phyloP scores from a whole-genome alignment of 2,113 vertebrate genomes.

The Taxidea taxus region DNA sequence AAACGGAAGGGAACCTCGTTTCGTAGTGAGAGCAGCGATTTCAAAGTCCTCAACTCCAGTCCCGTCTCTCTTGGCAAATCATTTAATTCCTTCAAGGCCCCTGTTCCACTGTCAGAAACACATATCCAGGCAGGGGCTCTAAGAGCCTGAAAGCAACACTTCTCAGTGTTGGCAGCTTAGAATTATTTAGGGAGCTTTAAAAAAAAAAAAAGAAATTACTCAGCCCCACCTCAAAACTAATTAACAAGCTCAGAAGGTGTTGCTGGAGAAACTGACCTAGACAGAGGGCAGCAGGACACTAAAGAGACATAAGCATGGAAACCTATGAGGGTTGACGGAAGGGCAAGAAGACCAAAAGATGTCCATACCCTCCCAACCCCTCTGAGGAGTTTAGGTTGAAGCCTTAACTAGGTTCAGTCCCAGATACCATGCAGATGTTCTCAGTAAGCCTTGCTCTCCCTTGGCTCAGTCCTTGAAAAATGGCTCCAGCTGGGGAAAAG shows the following conservation, averaged over 20 bases:
- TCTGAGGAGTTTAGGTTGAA: background rate
- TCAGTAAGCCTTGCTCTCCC: background rate
- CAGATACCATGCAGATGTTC: background rate
- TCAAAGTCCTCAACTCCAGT: background rate
- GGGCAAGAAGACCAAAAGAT: background rate
- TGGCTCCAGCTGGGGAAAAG: background rate
- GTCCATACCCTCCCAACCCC: rapidly evolving
- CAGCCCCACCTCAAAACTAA: background rate
- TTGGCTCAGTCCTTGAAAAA: background rate
- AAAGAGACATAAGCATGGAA: background rate
- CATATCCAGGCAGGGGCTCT: background rate
- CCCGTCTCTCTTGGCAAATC: background rate
- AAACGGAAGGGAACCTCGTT: background rate
- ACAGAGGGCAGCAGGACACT: rapidly evolving
- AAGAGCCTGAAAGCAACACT: background rate
- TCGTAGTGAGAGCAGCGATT: background rate
- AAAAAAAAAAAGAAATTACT: background rate
- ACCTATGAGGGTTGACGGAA: background rate
- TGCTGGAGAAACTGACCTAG: background rate
- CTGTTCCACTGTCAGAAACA: background rate
- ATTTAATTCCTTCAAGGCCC: background rate
- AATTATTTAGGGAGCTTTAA: background rate
- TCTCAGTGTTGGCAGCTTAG: background rate
- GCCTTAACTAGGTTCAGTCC: too few species aligned
- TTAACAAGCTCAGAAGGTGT: background rate